A percentile compares a stretch with the other conserved stretches of the same genome.
Evolutionary conservation across 2,113 vertebrate genomes (phyloP).

Genomic region (Nerophis ophidion): DNA sequence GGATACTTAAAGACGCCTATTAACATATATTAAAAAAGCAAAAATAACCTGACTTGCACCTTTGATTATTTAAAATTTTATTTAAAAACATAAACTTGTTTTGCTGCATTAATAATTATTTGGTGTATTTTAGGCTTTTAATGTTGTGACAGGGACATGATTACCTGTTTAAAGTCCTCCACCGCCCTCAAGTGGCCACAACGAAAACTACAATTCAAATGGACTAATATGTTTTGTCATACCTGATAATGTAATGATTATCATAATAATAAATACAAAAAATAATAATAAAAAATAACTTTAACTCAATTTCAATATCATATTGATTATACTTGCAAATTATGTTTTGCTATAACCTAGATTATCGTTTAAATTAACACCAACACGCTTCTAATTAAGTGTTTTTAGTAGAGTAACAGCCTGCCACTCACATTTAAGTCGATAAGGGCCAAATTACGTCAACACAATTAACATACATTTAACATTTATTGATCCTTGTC

Average conservation of each 20-base stretch:
- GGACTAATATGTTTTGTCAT: not conserved
- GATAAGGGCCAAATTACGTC: slow-evolving; percentile 26
- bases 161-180: slow-evolving; percentile 23
- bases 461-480: slow-evolving; percentile 28
- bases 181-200: slow-evolving; percentile 58
- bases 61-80: too few relatives aligned
- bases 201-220: not conserved
- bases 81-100: too few relatives aligned
- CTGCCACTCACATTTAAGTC: slow-evolving; percentile 20
- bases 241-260: not conserved
- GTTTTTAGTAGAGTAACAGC: slow-evolving; percentile 23
- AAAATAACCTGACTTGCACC: too few relatives aligned
- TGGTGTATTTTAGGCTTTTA: too few relatives aligned
- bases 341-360: not conserved
- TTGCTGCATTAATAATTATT: too few relatives aligned
- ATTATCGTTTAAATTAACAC: not conserved
- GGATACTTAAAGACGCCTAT: too few relatives aligned
- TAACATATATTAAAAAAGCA: too few relatives aligned
- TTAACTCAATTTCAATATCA: not conserved
- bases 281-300: too few relatives aligned
- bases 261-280: too few relatives aligned
- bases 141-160: too few relatives aligned
- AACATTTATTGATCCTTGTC: slow-evolving; percentile 37
- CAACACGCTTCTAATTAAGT: slow-evolving; percentile 13
- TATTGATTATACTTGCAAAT: too few relatives aligned